phyloP scores from a whole-genome alignment of 2,888 invertebrate species.

The Halictus ligatus region DNA sequence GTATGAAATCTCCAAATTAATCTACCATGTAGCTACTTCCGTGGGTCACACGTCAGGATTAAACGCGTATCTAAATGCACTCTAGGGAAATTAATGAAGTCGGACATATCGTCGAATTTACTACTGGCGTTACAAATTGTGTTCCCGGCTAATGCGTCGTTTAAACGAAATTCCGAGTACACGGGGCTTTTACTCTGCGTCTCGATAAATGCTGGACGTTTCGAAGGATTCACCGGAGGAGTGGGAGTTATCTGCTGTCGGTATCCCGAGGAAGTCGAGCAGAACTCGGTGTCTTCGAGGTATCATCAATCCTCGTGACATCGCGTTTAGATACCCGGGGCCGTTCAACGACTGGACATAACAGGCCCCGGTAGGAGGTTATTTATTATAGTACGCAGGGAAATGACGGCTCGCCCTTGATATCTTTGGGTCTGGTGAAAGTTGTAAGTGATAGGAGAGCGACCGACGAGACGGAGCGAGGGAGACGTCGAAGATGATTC shows the following conservation, averaged over 20 bases:
- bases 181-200: not conserved
- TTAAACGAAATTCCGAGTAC: not conserved
- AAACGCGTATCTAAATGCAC: not conserved
- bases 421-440: not conserved
- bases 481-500: no score
- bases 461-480: no score
- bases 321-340: constrained; percentile 38
- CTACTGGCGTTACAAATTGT: not conserved
- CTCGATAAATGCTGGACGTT: not conserved
- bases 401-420: not conserved
- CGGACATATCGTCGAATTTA: not conserved
- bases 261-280: constrained; percentile 8
- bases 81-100: not conserved
- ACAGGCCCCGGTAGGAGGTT: constrained; percentile 17
- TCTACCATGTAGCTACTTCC: not conserved
- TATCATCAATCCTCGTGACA: constrained; percentile 42
- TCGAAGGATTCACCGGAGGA: not conserved
- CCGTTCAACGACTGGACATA: constrained; percentile 35
- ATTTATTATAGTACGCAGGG: constrained; percentile 35
- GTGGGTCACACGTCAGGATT: not conserved
- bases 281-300: constrained; percentile 3
- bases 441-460: not conserved
- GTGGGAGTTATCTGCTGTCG: constrained; percentile 1
- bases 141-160: not conserved
- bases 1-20: not conserved